Evolutionary conservation across 2,888 invertebrate genomes (phyloP).

Genomic region (Drosophila phalerata): DNA sequence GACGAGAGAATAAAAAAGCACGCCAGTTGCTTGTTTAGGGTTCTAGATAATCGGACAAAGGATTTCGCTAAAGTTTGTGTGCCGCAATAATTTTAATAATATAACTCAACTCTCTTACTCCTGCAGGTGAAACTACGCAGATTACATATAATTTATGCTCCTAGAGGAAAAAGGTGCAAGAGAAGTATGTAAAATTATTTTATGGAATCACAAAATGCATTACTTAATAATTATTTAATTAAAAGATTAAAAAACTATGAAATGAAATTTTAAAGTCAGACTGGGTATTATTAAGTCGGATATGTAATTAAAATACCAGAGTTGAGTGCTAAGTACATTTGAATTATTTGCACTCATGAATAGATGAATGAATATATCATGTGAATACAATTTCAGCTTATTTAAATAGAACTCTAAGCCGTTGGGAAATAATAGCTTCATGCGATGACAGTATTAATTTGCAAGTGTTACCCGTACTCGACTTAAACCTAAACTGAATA

Average conservation of each 20-base stretch:
- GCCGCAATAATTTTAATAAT: conserved; percentile 36
- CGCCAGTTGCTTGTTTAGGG: conserved; percentile 52
- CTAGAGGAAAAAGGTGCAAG: neutral
- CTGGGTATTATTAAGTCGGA: neutral
- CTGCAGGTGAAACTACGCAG: neutral
- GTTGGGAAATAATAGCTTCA: conserved; percentile 16
- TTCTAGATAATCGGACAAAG: conserved; percentile 37
- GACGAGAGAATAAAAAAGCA: neutral
- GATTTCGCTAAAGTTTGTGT: conserved; percentile 10
- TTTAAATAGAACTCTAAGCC: conserved; percentile 12
- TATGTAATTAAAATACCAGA: neutral
- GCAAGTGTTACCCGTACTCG: conserved; percentile 8
- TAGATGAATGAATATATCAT: neutral
- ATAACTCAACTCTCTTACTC: conserved; percentile 25
- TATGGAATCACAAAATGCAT: too few species aligned
- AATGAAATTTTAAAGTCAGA: neutral
- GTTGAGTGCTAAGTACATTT: neutral
- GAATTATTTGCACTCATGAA: conserved; percentile 6
- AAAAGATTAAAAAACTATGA: too few species aligned
- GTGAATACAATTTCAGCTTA: neutral
- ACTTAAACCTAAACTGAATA: conserved; percentile 4
- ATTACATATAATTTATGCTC: neutral
- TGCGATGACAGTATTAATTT: conserved; percentile 23
- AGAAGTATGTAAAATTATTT: neutral
- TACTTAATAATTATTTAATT: too few species aligned